Conservation (phyloP, 2,113 vertebrate species). For the Psilopsiagon aymara region DNA sequence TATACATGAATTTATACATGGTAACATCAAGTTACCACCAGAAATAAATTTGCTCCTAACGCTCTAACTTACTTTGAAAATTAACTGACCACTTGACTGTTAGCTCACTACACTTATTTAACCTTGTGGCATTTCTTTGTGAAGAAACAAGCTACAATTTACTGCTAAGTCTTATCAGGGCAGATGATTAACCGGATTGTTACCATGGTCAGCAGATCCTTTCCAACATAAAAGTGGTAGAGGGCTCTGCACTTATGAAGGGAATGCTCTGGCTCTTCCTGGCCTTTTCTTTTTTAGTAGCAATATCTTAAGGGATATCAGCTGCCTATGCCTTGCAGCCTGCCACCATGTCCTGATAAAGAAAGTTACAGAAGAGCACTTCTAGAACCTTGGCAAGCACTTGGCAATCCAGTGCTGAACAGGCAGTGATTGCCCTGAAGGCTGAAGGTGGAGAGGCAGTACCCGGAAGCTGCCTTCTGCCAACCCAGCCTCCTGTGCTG, state of each 20-base stretch:
- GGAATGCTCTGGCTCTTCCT: background rate
- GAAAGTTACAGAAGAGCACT: background rate
- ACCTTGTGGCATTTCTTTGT: background rate
- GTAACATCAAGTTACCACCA: background rate
- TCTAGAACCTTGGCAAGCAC: background rate
- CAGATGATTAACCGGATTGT: background rate
- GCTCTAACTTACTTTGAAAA: constrained; percentile 15
- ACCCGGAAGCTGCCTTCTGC: background rate
- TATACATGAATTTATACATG: background rate
- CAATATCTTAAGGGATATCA: background rate
- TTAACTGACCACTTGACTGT: background rate
- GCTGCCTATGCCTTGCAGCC: background rate
- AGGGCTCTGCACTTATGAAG: background rate
- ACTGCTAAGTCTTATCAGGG: background rate
- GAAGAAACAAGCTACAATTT: background rate
- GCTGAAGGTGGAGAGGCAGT: background rate
- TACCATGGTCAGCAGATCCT: background rate
- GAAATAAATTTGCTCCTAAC: background rate
- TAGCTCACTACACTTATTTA: constrained; percentile 12
- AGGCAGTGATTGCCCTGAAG: background rate
- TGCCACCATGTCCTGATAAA: background rate
- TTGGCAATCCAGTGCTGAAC: background rate
- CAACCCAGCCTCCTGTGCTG: background rate
- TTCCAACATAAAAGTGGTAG: background rate
- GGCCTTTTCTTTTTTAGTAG: background rate